Evolutionary conservation across 2,113 vertebrate species (phyloP), one percentile per base, ranked within the genome.

Genomic region (Pavo muticus): DNA sequence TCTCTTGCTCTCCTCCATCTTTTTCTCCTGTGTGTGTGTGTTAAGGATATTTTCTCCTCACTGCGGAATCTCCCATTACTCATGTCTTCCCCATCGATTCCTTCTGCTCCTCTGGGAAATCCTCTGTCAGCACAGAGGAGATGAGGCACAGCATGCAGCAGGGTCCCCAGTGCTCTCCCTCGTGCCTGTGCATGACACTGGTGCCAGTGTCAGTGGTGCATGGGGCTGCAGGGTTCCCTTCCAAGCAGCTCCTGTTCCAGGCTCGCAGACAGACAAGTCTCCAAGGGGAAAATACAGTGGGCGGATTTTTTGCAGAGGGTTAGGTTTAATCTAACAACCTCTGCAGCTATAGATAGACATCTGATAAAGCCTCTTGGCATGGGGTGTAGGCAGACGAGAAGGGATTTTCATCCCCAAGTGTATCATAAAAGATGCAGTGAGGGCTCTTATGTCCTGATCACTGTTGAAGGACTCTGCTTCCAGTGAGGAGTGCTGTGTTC

Each of bases 251-350:
- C 7, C 0, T 44, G 18, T 85, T 63, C 47, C 73, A 8, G 25
- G n/a, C 13, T 27, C 69, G 61, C 71, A 95, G 89, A 68, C 83
- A 87, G 32, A 11, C 67, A 35, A 70, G 37, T 16, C 60, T 90
- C 79, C 7, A 88, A 59, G 59, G 82, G 56, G 68, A 63, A 91
- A 85, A 92, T 6, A 84, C 2, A 59, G 88, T 79, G 84, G 87
- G 82, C 0, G 59, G 87, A 74, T 85, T 96, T 94, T 54, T 80
- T 94, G 72, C 84, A 75, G 91, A 88, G 63, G 89, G 45, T 45
- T 79, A 3, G 82, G 82, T 91, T 88, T 90, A 73, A 84, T 88
- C 59, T 90, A 57, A 42, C 87, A 92, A 60, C 52, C 79, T 93
- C 91, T 93, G 81, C 57, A 80, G 88, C 65, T 93, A 76, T 37